phyloP scores from a whole-genome alignment of 2,888 invertebrate species.

The Alentia gelatinosa region DNA sequence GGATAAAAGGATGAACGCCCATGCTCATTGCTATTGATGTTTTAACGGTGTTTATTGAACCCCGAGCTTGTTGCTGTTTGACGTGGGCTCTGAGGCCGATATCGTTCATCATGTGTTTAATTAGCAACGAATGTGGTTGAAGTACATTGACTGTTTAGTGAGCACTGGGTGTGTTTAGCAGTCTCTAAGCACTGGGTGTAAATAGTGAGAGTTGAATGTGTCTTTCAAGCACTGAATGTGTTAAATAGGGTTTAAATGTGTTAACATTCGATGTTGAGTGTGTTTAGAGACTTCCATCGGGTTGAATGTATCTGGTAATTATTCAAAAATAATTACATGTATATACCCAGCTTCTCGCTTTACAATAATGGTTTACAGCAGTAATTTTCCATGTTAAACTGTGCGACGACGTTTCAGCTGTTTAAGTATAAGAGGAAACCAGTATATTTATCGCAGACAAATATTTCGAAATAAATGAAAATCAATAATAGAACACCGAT shows the following conservation, averaged over 20 bases:
- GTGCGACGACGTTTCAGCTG: too few relatives aligned
- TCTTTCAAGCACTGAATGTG: background rate
- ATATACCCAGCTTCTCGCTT: too few relatives aligned
- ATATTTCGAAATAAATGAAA: background rate
- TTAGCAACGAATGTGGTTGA: background rate
- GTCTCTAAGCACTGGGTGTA: too few relatives aligned
- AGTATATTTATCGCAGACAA: background rate
- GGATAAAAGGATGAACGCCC: background rate
- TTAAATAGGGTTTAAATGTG: too few relatives aligned
- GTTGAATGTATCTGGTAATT: background rate
- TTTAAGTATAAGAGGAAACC: background rate
- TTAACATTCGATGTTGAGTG: too few relatives aligned
- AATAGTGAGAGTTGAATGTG: too few relatives aligned
- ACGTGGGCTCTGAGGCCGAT: background rate
- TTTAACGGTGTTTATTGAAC: background rate
- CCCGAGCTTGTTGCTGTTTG: background rate
- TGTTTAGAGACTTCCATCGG: too few relatives aligned
- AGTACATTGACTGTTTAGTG: background rate
- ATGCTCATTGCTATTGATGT: background rate
- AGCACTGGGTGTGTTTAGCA: background rate
- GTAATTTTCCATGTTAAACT: too few relatives aligned
- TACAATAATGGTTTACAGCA: too few relatives aligned
- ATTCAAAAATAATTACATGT: too few relatives aligned
- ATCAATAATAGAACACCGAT: background rate
- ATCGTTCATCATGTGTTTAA: background rate